Base-by-base conservation (phyloP, 2,113 vertebrate genomes). In the Onychorhynchus coronatus region DNA sequence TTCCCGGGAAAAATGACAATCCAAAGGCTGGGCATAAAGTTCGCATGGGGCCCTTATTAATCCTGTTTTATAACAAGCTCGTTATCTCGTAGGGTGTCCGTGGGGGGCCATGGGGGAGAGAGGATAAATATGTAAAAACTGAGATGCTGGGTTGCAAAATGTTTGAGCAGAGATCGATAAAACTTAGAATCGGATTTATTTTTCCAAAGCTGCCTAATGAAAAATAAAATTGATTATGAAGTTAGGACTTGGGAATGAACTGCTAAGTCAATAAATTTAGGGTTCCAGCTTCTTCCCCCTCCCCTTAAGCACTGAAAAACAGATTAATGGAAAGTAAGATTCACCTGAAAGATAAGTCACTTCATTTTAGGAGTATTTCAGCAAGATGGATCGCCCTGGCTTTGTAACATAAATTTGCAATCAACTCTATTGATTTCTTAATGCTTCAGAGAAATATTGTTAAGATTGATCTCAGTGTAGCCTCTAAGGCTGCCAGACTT, bases 321-420 rank as follows among this genome's bases (percentile, higher is more conserved):
- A 97, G 96, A 98, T 97, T 97, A 98, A 98, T 97, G 96, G 97
- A 96, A 98, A 98, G 96, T 97, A 97, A 97, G 96, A 96, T 97
- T 96, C 95, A 85, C 92, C 96, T 68, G 97, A 92, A 97, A 96
- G 97, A 96, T 97, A 97, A 97, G 98, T 98, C 97, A 87, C 96
- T 97, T 97, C 18, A 22, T 84, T 96, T 96, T 95, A 96, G 86
- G 97, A 95, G 91, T 93, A 67, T 96, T 96, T 94, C 96, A 56
- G 37, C 2, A 39, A 97, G 97, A 98, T 83, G 90, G 95, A 97
- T 97, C n/a, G 0, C 78, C 77, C 77, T 65, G 90, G 95, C 97
- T 96, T 95, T 97, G 96, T 94, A 97, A 97, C 95, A 97, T 97
- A 97, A 98, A 98, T 98, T 98, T 97, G 96, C 97, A 97, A 95